These are phyloP conservation scores for Oxyruncus cristatus DNA, from an alignment of 2,113 vertebrate species.

Conservation along the genomic window DNA sequence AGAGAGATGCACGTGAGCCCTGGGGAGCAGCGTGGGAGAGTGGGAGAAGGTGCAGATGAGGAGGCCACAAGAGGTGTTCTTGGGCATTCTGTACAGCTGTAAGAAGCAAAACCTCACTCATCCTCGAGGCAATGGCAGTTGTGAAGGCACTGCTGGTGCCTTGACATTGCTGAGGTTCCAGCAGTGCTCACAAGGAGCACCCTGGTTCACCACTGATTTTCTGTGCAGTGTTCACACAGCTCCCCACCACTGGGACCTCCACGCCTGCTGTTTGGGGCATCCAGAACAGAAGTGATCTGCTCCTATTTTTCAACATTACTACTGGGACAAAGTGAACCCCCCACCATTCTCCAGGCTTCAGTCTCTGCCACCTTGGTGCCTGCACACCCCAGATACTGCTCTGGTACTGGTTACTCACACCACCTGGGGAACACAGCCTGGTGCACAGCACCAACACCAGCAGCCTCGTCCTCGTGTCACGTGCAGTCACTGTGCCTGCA, in stretches of 20 bases:
- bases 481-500: fast-evolving
- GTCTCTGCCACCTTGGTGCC: background rate
- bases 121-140: background rate
- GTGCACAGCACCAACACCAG: background rate
- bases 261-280: background rate
- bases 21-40: background rate
- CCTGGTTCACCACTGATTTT: no score
- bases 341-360: background rate
- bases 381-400: background rate
- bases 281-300: background rate
- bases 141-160: background rate
- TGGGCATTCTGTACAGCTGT: background rate
- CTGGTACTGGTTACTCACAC: background rate
- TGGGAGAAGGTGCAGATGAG: background rate
- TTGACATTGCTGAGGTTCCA: background rate
- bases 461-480: fast-evolving
- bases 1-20: background rate
- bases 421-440: background rate
- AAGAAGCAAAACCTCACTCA: background rate
- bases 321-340: background rate
- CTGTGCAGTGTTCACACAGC: background rate
- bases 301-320: background rate
- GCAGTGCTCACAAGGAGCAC: background rate
- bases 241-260: background rate
- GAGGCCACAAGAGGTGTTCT: background rate